phyloP scores from a whole-genome alignment of 2,888 invertebrate genomes.

The Chaetogeoica ovagalla region DNA sequence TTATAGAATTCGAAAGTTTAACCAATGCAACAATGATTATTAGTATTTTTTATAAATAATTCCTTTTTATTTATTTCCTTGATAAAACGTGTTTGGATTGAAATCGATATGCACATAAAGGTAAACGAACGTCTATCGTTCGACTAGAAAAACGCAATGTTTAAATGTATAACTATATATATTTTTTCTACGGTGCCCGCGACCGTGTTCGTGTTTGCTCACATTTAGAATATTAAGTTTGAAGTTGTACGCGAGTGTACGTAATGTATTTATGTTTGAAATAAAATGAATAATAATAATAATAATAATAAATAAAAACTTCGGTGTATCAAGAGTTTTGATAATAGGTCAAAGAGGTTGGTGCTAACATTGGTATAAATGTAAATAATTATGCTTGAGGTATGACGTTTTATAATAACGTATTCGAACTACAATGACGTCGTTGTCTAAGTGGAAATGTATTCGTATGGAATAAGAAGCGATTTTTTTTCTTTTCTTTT shows the following conservation, averaged over 20 bases:
- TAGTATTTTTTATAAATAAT: slow-evolving; percentile 8
- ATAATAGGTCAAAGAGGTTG: slow-evolving; percentile 34
- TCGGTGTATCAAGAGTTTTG: slow-evolving; percentile 20
- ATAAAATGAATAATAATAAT: background rate
- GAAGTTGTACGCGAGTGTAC: slow-evolving; percentile 9
- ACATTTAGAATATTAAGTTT: slow-evolving; percentile 30
- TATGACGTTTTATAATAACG: slow-evolving; percentile 25
- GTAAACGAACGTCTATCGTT: slow-evolving; percentile 12
- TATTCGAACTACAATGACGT: slow-evolving; percentile 28
- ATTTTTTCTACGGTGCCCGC: background rate
- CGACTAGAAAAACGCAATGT: slow-evolving; percentile 8
- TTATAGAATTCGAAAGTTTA: too few relatives aligned
- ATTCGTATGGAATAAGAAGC: too few relatives aligned
- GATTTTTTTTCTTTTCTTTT: too few relatives aligned
- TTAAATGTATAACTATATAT: background rate
- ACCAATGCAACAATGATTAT: background rate
- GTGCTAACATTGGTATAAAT: slow-evolving; percentile 9
- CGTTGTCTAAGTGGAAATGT: background rate
- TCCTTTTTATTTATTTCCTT: background rate
- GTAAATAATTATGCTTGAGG: slow-evolving; percentile 24
- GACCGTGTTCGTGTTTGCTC: slow-evolving; percentile 31
- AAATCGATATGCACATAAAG: background rate
- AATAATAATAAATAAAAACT: background rate
- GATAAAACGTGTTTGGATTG: background rate
- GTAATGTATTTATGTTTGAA: background rate